Base-by-base conservation (phyloP, 92 coral and sea anemone species). In the Porites rus region DNA sequence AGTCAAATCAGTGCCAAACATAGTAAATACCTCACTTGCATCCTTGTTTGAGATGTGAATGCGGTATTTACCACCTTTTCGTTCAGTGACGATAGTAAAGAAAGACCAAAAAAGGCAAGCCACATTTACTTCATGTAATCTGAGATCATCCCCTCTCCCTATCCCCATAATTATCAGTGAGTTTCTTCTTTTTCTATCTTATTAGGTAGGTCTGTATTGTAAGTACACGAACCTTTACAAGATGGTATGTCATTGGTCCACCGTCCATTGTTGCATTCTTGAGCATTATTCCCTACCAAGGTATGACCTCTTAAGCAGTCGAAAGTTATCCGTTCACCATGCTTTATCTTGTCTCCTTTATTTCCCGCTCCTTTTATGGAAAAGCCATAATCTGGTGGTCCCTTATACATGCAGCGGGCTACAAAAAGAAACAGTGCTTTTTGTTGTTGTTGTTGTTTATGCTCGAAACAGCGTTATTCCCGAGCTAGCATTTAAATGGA, bases 391-490 rank as follows among this genome's bases (percentile, higher is more conserved):
- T 1, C 22, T 25, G 79, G 79, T 28, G 20, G 13, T 51, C 79
- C 63, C 11, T 1, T 3, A 74, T 61, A 59, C 4, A 46, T 72
- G 53, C 87, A 83, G 20, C 87, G 87, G 51, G 87, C 79, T 83
- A 21, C 16, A 50, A 83, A 2, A 38, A 73, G 53, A 8, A 22
- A 1, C 9, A 8, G 13, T 4, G 0, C 5, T 72, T n/a, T n/a
- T n/a, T n/a, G n/a, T n/a, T n/a, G n/a, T n/a, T n/a, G n/a, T n/a
- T n/a, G n/a, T n/a, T n/a, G n/a, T 51, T 1, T 71, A 3, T 1
- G 14, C 54, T 63, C 10, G 22, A 38, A n/a, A 9, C 2, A 2
- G 72, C 43, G 0, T 4, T 5, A 17, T 0, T 24, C 11, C 3
- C 0, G 8, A 66, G 28, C 3, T 1, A 5, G 65, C 14, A 17